Evolutionary conservation across 2,888 invertebrate species (phyloP).

Genomic region (Amphipoea lucens): DNA sequence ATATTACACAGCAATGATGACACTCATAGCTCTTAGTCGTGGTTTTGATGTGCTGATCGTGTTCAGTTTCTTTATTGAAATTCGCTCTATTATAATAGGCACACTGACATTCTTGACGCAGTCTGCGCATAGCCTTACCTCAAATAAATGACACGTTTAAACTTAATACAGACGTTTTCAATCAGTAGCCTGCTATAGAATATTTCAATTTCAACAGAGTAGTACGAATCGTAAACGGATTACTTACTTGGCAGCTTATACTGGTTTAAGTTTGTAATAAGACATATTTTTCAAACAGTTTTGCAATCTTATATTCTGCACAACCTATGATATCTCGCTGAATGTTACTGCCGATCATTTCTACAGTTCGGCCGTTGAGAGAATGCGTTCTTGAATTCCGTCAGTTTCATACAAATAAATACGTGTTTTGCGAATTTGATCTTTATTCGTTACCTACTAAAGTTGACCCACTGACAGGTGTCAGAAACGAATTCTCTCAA

Average conservation of each 20-base stretch:
- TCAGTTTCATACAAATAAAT: too few relatives aligned
- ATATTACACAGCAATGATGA: background rate
- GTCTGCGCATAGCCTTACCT: conserved; percentile 12
- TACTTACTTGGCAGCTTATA: conserved; percentile 2
- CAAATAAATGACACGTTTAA: conserved; percentile 29
- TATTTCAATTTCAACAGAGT: conserved; percentile 38
- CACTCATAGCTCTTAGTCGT: background rate
- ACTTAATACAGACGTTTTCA: conserved; percentile 37
- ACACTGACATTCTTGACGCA: background rate
- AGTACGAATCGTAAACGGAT: conserved; percentile 15
- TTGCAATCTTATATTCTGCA: conserved; percentile 7
- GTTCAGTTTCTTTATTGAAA: background rate
- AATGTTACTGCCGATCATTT: background rate
- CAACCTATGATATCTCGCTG: background rate
- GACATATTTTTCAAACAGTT: conserved; percentile 10
- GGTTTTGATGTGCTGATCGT: background rate
- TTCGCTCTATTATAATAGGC: background rate
- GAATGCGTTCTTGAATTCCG: too few relatives aligned
- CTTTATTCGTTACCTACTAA: too few relatives aligned
- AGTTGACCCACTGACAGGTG: too few relatives aligned
- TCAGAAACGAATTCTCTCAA: too few relatives aligned
- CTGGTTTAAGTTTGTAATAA: conserved; percentile 8
- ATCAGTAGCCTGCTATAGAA: conserved; percentile 22
- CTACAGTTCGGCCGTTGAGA: too few relatives aligned
- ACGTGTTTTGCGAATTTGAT: too few relatives aligned